Conservation (phyloP, 1,140 invertebrate genomes). For the Drosophila simulans region DNA sequence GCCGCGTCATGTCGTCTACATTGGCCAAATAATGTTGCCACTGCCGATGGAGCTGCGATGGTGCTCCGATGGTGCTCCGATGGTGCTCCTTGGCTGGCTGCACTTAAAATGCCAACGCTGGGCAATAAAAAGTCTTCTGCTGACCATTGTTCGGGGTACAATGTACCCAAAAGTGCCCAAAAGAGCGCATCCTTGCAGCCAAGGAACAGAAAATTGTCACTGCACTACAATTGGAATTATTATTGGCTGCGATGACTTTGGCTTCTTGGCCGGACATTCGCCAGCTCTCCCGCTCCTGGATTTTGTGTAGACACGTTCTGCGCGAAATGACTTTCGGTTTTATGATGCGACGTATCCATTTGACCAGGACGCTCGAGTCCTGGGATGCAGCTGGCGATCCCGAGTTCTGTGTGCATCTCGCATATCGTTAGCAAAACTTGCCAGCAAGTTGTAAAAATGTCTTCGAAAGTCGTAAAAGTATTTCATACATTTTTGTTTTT, state of each 20-base stretch:
- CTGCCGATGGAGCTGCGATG: slow-evolving; percentile 24
- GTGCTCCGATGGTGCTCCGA: background rate
- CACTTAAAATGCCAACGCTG: slow-evolving; percentile 76
- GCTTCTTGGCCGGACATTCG: slow-evolving; percentile 69
- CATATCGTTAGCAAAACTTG: slow-evolving; percentile 81
- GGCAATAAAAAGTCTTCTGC: slow-evolving; percentile 70
- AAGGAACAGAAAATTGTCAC: slow-evolving; percentile 71
- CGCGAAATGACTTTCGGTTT: slow-evolving; percentile 82
- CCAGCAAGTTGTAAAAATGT: slow-evolving; percentile 81
- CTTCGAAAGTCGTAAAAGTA: slow-evolving; percentile 84
- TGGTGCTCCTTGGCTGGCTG: slow-evolving; percentile 29
- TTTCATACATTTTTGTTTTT: slow-evolving; percentile 83
- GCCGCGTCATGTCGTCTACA: slow-evolving; percentile 82
- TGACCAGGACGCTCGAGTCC: slow-evolving; percentile 54
- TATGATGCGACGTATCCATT: slow-evolving; percentile 81
- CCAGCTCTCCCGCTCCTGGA: slow-evolving; percentile 6
- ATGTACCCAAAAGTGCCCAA: slow-evolving; percentile 70
- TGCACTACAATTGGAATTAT: slow-evolving; percentile 83
- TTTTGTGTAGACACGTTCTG: slow-evolving; percentile 68
- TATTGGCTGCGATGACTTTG: slow-evolving; percentile 83
- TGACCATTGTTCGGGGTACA: slow-evolving; percentile 81
- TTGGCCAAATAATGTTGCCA: slow-evolving; percentile 80
- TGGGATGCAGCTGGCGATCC: slow-evolving; percentile 29
- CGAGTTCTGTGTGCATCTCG: slow-evolving; percentile 60
- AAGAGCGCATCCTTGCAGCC: slow-evolving; percentile 33